Conservation (phyloP, 2,797 vertebrate genomes). For the Lepilemur ruficaudatus region DNA sequence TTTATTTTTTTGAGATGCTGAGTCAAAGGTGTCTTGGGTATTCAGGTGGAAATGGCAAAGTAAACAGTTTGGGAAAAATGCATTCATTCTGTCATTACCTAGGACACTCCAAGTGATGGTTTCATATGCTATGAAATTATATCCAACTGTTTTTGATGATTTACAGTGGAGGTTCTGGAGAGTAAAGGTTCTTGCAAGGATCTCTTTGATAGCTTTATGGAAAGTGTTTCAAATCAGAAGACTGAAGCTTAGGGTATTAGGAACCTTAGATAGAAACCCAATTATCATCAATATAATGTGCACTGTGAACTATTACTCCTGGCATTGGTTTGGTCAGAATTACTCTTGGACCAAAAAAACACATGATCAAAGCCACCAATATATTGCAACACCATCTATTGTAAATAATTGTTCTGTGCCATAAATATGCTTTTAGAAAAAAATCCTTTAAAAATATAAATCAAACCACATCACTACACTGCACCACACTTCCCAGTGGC, state of each 20-base stretch:
- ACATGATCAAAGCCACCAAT: not conserved
- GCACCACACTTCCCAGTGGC: not conserved
- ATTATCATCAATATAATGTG: not conserved
- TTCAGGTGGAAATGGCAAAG: not conserved
- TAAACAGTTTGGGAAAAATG: not conserved
- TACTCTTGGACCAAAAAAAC: not conserved
- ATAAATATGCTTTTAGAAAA: not conserved
- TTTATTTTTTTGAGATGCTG: not conserved
- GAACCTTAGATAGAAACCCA: not conserved
- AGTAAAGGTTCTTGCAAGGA: not conserved
- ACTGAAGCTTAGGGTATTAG: not conserved
- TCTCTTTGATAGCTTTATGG: slow-evolving; percentile 2
- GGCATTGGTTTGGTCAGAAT: not conserved
- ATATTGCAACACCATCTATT: not conserved
- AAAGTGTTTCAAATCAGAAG: not conserved
- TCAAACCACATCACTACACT: not conserved
- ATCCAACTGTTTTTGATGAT: not conserved
- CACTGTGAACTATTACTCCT: not conserved
- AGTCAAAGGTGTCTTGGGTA: not conserved
- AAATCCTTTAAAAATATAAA: not conserved
- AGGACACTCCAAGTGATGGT: not conserved
- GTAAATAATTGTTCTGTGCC: not conserved
- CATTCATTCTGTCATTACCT: not conserved
- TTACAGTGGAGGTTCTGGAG: not conserved
- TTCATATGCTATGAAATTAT: not conserved